Percentiles rank a stretch among this genome's conserved stretches.
Conservation (phyloP, 2,113 vertebrate genomes). For the Toxotes jaculatrix region DNA sequence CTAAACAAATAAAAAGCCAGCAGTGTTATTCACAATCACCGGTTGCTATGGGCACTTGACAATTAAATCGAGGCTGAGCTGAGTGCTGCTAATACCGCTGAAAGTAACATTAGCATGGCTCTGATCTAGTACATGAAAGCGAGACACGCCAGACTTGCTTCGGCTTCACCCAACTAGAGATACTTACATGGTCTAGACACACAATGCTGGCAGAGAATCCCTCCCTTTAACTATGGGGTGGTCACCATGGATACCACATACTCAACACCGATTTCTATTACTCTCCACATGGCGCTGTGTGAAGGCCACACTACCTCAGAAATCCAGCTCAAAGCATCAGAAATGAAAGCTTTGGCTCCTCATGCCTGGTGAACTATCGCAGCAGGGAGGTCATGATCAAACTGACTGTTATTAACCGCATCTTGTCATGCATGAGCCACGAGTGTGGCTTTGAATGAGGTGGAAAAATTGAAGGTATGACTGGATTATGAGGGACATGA, state of each 20-base stretch:
- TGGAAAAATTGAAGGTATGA: slow-evolving; percentile 5
- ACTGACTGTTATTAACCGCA: slow-evolving; percentile 44
- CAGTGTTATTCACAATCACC: slow-evolving; percentile 35
- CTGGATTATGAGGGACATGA: slow-evolving; percentile 23
- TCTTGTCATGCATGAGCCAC: slow-evolving; percentile 35
- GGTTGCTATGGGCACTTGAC: slow-evolving; percentile 59
- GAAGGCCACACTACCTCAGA: slow-evolving; percentile 72
- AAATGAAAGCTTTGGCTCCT: slow-evolving; percentile 57
- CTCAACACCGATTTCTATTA: slow-evolving; percentile 65
- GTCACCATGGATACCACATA: slow-evolving; percentile 77
- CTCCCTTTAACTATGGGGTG: slow-evolving; percentile 57
- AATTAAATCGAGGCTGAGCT: slow-evolving; percentile 46
- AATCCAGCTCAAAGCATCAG: slow-evolving; percentile 62
- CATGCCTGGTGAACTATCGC: slow-evolving; percentile 14
- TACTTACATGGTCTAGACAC: slow-evolving; percentile 67
- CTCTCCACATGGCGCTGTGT: slow-evolving; percentile 55
- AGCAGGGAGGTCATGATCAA: slow-evolving; percentile 43
- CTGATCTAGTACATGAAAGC: slow-evolving; percentile 76
- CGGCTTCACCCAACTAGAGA: slow-evolving; percentile 66
- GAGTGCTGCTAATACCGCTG: slow-evolving; percentile 56
- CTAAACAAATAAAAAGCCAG: slow-evolving; percentile 43
- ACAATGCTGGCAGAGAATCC: slow-evolving; percentile 61
- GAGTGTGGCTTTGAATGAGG: not conserved
- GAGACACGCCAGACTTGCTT: slow-evolving; percentile 56
- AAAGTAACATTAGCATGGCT: slow-evolving; percentile 77